Evolutionary conservation across 2,113 vertebrate species (phyloP), one percentile per base, ranked within the genome.

Genomic region (Turdus rufiventris): DNA sequence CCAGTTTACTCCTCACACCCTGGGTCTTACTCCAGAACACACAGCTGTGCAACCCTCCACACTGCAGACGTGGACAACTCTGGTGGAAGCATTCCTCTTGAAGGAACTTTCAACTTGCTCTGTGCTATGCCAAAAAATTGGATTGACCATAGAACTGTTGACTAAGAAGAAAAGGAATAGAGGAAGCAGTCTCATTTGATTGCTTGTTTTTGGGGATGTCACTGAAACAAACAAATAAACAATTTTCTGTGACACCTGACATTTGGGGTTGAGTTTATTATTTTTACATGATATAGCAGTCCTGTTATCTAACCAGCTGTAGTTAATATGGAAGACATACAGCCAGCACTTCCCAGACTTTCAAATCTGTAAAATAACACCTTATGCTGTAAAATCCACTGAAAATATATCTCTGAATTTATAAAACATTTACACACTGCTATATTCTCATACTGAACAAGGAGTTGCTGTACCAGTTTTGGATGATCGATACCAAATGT

Each of bases 1-100:
- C 10, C 2, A 18, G 60, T 71, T 86, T 63, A 47, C 23, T 74
- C 8, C 8, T 34, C 9, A 5, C 0, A 0, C 72, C 48, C 34
- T 0, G 0, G 51, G 57, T 28, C n/a, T 74, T 63, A 17, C 10
- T 79, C 38, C 1, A 4, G 45, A 70, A 20, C 9, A 34, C 14
- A 26, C 54, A 84, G 54, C 66, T 91, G 50, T 33, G 29, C 56
- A 85, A 26, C 21, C 10, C 10, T 76, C 47, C 8, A 5, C 13
- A 5, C 29, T 66, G 31, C 16, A 84, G 33, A 70, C 60, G 20
- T n/a, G 57, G 17, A 84, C 10, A 67, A 1, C 18, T 58, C 43
- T 58, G 26, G 13, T 78, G 40, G 29, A 91, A 66, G 4, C 2
- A 24, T 5, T 81, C 10, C 16, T 66, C 80, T 58, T 14, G 21